A percentile compares a stretch with the other conserved stretches of the same genome.
Conservation (phyloP, 2,113 vertebrate species). For the Cephalopterus ornatus region DNA sequence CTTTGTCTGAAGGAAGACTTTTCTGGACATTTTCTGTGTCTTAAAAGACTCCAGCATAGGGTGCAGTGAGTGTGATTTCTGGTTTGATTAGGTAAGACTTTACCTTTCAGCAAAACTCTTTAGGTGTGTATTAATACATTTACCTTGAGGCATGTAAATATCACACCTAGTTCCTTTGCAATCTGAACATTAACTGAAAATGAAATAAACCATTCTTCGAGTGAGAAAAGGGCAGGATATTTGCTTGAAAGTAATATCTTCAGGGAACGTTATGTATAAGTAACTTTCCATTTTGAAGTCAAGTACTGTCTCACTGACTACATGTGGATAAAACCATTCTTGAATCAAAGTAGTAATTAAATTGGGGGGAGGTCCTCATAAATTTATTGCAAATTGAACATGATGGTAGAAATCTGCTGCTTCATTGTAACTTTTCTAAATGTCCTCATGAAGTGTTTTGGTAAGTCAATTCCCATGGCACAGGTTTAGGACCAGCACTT, state of each 20-base stretch:
- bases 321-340: not conserved
- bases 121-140: slow-evolving; percentile 34
- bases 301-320: not conserved
- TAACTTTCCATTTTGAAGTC: not conserved
- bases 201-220: slow-evolving; percentile 31
- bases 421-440: not conserved
- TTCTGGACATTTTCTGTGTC: not conserved
- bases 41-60: not conserved
- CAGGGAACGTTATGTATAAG: not conserved
- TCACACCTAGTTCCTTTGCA: slow-evolving; percentile 63
- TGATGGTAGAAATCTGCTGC: not conserved
- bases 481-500: not conserved
- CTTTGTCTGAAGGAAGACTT: not conserved
- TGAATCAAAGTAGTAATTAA: not conserved
- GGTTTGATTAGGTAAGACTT: slow-evolving; percentile 42
- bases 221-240: not conserved
- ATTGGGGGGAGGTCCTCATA: not conserved
- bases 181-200: slow-evolving; percentile 54
- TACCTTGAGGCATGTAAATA: slow-evolving; percentile 60
- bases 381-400: not conserved
- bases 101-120: slow-evolving; percentile 56
- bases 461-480: not conserved
- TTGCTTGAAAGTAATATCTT: slow-evolving; percentile 14
- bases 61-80: slow-evolving; percentile 12
- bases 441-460: not conserved